Conservation (phyloP, 1,140 invertebrate genomes). For the Vanessa tameamea region DNA sequence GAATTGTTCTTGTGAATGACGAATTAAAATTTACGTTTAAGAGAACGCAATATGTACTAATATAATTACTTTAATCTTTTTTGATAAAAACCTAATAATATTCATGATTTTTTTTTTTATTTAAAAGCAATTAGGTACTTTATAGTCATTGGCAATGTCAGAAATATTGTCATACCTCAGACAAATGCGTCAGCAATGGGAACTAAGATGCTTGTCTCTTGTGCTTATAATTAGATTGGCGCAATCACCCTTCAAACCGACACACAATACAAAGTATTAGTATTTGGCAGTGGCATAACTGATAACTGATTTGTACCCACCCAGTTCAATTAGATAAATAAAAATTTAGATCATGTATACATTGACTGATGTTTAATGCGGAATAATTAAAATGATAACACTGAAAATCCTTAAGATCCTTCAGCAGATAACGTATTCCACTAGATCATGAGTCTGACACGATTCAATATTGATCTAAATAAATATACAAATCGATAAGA, state of each 20-base stretch:
- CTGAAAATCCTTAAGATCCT: slow-evolving; percentile 9
- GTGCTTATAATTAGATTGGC: no score
- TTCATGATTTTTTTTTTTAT: no score
- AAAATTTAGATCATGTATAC: not conserved
- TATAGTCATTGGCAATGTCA: no score
- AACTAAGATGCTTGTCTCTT: no score
- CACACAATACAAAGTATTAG: not conserved
- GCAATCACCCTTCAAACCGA: not conserved
- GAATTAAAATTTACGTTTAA: slow-evolving; percentile 7
- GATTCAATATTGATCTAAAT: not conserved
- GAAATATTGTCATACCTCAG: no score
- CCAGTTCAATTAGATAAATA: no score
- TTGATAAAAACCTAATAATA: not conserved
- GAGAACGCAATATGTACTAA: not conserved
- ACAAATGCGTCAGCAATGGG: no score
- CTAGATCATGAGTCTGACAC: not conserved
- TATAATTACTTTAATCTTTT: not conserved
- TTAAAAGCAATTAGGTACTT: no score
- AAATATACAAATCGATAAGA: slow-evolving; percentile 10
- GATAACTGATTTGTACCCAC: no score
- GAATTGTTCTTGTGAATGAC: slow-evolving; percentile 21
- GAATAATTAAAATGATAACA: not conserved
- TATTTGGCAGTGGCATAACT: no score
- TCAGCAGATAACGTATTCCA: not conserved
- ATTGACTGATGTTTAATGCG: not conserved